phyloP scores from a whole-genome alignment of 1,140 invertebrate genomes.

The Lutraria rhynchaena region DNA sequence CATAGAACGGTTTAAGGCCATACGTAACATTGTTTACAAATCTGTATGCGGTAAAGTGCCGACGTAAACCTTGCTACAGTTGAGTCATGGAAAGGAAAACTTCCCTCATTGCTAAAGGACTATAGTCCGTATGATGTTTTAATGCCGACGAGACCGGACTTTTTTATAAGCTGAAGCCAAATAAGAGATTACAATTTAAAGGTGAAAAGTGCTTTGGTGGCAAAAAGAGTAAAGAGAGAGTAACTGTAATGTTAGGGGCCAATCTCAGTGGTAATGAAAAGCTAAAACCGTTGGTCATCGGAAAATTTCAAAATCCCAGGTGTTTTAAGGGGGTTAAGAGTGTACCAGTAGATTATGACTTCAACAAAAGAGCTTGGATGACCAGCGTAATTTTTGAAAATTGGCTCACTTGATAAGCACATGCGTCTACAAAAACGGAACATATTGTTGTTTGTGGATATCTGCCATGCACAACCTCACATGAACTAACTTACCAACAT shows the following conservation, averaged over 20 bases:
- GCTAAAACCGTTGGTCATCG: not conserved
- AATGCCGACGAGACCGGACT: conserved; percentile 68
- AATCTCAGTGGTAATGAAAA: conserved; percentile 30
- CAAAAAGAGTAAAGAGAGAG: conserved; percentile 43
- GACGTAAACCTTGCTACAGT: not conserved
- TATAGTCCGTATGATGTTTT: conserved; percentile 44
- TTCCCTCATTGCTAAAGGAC: conserved; percentile 1
- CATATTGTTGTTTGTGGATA: conserved; percentile 67
- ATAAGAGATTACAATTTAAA: conserved; percentile 34
- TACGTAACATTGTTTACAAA: conserved; percentile 8
- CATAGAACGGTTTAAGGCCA: conserved; percentile 7
- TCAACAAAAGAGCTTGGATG: conserved; percentile 83
- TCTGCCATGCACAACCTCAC: conserved; percentile 62
- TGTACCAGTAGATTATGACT: conserved; percentile 17
- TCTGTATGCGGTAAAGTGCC: not conserved
- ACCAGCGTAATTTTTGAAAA: conserved; percentile 75
- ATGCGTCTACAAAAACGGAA: conserved; percentile 56
- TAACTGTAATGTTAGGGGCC: conserved; percentile 42
- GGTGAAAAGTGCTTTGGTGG: conserved; percentile 29
- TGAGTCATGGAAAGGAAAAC: not conserved
- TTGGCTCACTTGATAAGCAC: conserved; percentile 66
- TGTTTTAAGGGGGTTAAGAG: not conserved
- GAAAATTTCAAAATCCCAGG: not conserved
- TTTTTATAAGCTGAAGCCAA: conserved; percentile 60
- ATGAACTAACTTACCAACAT: conserved; percentile 73